Evolutionary conservation across 1,140 invertebrate genomes (phyloP).

Genomic region (Euura saliciscinereae): DNA sequence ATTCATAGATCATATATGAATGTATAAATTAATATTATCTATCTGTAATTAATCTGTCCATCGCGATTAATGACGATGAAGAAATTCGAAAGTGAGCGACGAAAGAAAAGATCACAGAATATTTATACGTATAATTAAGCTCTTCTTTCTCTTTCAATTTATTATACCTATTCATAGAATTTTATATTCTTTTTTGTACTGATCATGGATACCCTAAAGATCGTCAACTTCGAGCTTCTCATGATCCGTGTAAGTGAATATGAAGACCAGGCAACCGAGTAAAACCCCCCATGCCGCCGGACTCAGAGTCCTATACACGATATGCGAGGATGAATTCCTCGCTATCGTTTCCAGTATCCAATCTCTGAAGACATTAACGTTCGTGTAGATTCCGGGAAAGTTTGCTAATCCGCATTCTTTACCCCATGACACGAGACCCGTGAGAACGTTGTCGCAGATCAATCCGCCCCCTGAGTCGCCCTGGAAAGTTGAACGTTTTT

Average conservation of each 20-base stretch:
- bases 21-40: too few species aligned
- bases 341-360: not conserved
- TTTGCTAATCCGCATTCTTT: slow-evolving; percentile 54
- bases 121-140: too few species aligned
- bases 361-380: slow-evolving; percentile 36
- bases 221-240: not conserved
- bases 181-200: too few species aligned
- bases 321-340: not conserved
- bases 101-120: too few species aligned
- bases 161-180: too few species aligned
- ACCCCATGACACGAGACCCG: slow-evolving; percentile 60
- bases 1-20: too few species aligned
- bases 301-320: not conserved
- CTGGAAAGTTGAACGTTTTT: slow-evolving; percentile 1
- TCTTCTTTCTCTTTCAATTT: too few species aligned
- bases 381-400: slow-evolving; percentile 61
- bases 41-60: too few species aligned
- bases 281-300: not conserved
- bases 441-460: slow-evolving; percentile 19
- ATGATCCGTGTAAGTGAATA: not conserved
- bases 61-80: too few species aligned
- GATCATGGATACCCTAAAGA: too few species aligned
- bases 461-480: slow-evolving; percentile 30
- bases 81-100: too few species aligned
- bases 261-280: not conserved